Conservation (phyloP, 2,888 invertebrate genomes). For the Yponomeuta malinellus region DNA sequence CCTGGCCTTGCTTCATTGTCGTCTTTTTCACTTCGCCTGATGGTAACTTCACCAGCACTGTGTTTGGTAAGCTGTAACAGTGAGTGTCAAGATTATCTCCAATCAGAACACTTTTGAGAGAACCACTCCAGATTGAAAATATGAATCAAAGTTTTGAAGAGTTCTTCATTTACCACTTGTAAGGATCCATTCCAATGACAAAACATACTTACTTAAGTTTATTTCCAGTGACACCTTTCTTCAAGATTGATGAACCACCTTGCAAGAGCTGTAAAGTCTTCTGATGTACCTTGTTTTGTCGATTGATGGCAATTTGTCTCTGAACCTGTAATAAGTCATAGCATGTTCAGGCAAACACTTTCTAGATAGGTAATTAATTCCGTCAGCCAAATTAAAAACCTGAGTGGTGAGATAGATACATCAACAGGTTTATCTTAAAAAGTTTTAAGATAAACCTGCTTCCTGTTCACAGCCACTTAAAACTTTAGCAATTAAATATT, state of each 20-base stretch:
- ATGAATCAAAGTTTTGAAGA: neutral
- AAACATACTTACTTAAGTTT: conserved; percentile 57
- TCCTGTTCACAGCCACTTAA: neutral
- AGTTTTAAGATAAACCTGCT: too few relatives aligned
- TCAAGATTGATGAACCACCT: conserved; percentile 77
- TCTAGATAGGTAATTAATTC: too few relatives aligned
- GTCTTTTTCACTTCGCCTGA: conserved; percentile 63
- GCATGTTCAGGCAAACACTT: neutral
- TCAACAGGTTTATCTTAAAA: neutral
- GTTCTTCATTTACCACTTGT: too few relatives aligned
- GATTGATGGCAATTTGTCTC: conserved; percentile 84
- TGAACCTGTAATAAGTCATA: conserved; percentile 69
- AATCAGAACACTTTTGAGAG: neutral
- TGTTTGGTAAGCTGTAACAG: conserved; percentile 55
- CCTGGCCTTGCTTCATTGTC: conserved; percentile 53
- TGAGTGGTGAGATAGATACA: neutral
- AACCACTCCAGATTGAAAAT: neutral
- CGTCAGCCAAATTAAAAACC: neutral
- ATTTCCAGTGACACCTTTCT: conserved; percentile 56
- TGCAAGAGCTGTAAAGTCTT: conserved; percentile 83
- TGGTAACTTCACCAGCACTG: conserved; percentile 64
- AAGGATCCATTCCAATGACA: neutral
- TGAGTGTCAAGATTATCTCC: neutral
- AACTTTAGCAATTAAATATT: too few relatives aligned
- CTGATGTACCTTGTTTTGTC: conserved; percentile 81